Conservation (phyloP, 2,888 invertebrate genomes). For the Cybosia mesomella region DNA sequence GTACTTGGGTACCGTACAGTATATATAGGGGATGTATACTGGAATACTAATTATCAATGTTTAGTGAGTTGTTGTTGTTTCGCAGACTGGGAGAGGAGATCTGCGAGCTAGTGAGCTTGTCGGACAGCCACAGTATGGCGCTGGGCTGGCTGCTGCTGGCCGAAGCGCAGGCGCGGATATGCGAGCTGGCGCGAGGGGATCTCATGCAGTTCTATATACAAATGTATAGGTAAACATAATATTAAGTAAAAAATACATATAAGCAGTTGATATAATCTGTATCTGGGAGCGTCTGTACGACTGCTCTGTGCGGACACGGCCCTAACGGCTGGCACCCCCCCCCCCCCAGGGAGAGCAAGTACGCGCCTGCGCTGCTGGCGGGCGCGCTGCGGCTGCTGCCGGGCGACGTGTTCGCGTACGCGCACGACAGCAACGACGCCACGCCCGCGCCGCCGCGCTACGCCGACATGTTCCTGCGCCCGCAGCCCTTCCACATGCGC, state of each 20-base stretch:
- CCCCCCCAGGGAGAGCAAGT: conserved; percentile 51
- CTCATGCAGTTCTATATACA: conserved; percentile 91
- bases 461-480: conserved; percentile 35
- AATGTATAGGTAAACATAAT: conserved; percentile 76
- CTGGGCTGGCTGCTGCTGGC: conserved; percentile 91
- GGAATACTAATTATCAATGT: neutral
- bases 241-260: no score
- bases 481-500: conserved; percentile 25
- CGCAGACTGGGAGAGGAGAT: conserved; percentile 87
- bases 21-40: no score
- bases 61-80: neutral
- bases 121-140: conserved; percentile 87
- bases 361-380: conserved; percentile 53
- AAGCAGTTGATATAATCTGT: no score
- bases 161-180: conserved; percentile 89
- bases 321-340: no score
- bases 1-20: no score
- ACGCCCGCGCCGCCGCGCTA: conserved; percentile 33
- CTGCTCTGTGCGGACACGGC: no score
- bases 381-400: conserved; percentile 68
- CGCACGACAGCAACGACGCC: conserved; percentile 31
- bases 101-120: conserved; percentile 85
- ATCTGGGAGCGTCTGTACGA: no score
- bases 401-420: conserved; percentile 47
- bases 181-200: conserved; percentile 89